These are phyloP conservation scores for Forbesichthys papilliferus DNA, from an alignment of 2,113 vertebrate species.

Conservation along the genomic window DNA sequence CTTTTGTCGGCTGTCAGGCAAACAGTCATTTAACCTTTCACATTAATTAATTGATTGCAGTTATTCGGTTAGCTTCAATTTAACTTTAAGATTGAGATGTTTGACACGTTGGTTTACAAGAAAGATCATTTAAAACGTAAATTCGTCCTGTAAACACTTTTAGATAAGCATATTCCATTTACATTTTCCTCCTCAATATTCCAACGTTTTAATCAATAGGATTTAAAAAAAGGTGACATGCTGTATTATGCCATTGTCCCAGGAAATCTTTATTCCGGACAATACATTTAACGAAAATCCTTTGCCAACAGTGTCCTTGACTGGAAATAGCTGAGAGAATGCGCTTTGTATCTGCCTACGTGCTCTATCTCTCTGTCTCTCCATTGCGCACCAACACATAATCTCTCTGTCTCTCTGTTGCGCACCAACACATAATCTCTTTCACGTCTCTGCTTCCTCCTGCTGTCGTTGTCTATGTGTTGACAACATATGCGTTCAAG, in stretches of 20 bases:
- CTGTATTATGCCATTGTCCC: background rate
- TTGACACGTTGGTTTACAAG: too few species aligned
- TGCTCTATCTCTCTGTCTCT: background rate
- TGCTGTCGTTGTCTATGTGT: constrained; percentile 1
- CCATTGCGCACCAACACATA: background rate
- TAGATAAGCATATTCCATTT: too few species aligned
- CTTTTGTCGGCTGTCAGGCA: background rate
- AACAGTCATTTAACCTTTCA: background rate
- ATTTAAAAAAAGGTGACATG: background rate
- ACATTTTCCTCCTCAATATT: background rate
- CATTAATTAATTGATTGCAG: background rate
- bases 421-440: constrained; percentile 18
- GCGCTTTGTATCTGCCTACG: background rate
- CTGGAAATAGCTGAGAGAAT: constrained; percentile 8
- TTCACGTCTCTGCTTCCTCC: background rate
- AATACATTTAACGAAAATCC: background rate
- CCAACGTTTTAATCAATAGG: background rate
- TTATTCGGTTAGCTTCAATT: too few species aligned
- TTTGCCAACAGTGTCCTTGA: background rate
- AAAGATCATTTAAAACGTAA: too few species aligned
- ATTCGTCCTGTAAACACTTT: too few species aligned
- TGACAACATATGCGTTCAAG: constrained; percentile 18
- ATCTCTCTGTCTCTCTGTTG: constrained; percentile 18
- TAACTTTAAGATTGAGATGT: too few species aligned
- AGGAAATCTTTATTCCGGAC: background rate